These are phyloP conservation scores for Eptesicus fuscus DNA, from an alignment of 2,113 vertebrate genomes.

Conservation along the genomic window DNA sequence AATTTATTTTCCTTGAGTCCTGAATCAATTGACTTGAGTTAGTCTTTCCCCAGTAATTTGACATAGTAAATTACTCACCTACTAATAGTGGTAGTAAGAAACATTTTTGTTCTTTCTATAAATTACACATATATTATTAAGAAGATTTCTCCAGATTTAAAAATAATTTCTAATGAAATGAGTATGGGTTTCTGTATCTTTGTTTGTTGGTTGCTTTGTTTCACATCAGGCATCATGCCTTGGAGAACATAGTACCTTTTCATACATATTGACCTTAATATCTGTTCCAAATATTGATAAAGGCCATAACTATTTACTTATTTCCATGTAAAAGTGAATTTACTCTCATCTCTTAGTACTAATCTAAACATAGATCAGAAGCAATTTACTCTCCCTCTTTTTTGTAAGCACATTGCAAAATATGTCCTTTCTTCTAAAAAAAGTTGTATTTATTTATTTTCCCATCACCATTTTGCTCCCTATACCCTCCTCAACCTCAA, in stretches of 20 bases:
- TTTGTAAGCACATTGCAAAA: slow-evolving; percentile 5
- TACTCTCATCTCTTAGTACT: neutral
- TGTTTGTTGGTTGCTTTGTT: neutral
- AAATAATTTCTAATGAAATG: neutral
- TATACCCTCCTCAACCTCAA: neutral
- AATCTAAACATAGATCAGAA: neutral
- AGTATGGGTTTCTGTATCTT: neutral
- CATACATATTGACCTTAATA: neutral
- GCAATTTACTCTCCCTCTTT: neutral
- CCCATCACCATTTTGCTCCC: neutral
- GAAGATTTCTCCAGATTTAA: neutral
- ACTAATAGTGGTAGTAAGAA: neutral
- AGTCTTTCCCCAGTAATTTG: neutral
- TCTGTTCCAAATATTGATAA: neutral
- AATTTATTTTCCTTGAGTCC: neutral
- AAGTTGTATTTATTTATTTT: neutral
- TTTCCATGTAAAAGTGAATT: neutral
- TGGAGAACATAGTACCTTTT: neutral
- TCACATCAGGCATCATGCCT: neutral
- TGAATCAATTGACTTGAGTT: neutral
- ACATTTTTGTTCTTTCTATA: neutral
- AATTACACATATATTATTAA: neutral
- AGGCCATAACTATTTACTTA: neutral
- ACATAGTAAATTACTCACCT: neutral
- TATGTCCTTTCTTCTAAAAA: neutral